A percentile compares a stretch with the other conserved stretches of the same genome.
Conservation (phyloP, 2,888 invertebrate species). For the Lobophora halterata region DNA sequence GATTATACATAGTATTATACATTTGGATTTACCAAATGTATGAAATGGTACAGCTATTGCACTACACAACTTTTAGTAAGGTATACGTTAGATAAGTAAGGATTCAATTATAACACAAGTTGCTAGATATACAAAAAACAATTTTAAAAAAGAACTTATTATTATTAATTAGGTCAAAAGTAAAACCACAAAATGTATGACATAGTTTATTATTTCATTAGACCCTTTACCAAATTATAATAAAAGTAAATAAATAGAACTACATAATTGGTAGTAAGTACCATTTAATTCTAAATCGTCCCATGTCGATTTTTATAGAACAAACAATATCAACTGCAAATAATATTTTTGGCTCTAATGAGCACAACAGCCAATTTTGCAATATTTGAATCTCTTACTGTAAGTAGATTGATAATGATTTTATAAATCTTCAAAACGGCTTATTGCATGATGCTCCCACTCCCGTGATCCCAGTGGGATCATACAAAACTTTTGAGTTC, state of each 20-base stretch:
- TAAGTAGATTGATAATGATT: constrained; percentile 34
- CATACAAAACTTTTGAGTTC: too few species aligned
- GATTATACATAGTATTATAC: too few species aligned
- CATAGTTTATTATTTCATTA: constrained; percentile 79
- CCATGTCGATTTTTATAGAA: constrained; percentile 50
- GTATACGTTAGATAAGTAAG: too few species aligned
- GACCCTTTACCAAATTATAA: constrained; percentile 81
- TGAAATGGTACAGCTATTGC: too few species aligned
- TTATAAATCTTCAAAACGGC: constrained; percentile 32
- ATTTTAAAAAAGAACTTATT: too few species aligned
- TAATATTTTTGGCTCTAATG: constrained; percentile 64
- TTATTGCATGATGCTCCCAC: too few species aligned
- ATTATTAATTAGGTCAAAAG: too few species aligned
- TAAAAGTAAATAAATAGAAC: constrained; percentile 80
- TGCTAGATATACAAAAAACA: too few species aligned
- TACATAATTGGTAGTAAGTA: constrained; percentile 76
- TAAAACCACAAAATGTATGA: constrained; percentile 45
- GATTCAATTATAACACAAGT: too few species aligned
- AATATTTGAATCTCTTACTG: constrained; percentile 40
- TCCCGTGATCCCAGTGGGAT: too few species aligned
- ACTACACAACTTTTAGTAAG: too few species aligned
- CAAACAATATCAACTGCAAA: constrained; percentile 64
- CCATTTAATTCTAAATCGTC: constrained; percentile 63
- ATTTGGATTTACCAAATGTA: too few species aligned
- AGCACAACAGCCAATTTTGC: constrained; percentile 73